Conservation (phyloP, 2,113 vertebrate genomes). For the Corythaeola cristata region DNA sequence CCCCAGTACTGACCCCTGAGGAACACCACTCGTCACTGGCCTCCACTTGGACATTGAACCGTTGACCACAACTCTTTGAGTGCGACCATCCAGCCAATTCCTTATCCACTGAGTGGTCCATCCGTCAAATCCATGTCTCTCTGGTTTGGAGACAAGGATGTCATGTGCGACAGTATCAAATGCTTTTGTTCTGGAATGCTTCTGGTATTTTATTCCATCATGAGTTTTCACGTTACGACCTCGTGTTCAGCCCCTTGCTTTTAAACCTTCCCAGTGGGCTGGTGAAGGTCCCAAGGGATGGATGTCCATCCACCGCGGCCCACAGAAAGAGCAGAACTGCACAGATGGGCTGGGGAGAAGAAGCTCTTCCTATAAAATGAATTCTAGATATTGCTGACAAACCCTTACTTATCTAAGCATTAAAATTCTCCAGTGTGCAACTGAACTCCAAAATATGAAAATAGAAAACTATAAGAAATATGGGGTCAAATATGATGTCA, state of each 20-base stretch:
- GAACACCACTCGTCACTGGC: too few relatives aligned
- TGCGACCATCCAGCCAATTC: too few relatives aligned
- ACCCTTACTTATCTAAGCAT: background rate
- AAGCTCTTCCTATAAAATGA: background rate
- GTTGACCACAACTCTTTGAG: too few relatives aligned
- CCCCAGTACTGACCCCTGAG: too few relatives aligned
- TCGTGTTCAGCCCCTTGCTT: too few relatives aligned
- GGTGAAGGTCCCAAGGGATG: background rate
- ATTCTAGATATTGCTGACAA: background rate
- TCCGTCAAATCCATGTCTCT: too few relatives aligned
- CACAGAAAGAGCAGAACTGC: background rate
- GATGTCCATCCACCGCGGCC: background rate
- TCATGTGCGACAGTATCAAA: too few relatives aligned
- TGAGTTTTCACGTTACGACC: fast-evolving
- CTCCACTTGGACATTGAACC: too few relatives aligned
- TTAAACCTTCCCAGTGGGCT: background rate
- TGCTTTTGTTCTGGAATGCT: too few relatives aligned
- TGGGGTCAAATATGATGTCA: background rate
- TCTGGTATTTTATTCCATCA: background rate
- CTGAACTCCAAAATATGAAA: too few relatives aligned
- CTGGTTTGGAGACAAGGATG: too few relatives aligned
- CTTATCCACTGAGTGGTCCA: too few relatives aligned
- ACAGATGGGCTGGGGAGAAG: background rate
- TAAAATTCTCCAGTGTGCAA: background rate
- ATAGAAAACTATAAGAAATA: background rate